Base-by-base conservation (phyloP, 1,140 invertebrate species). In the Tetragonula clypearis region DNA sequence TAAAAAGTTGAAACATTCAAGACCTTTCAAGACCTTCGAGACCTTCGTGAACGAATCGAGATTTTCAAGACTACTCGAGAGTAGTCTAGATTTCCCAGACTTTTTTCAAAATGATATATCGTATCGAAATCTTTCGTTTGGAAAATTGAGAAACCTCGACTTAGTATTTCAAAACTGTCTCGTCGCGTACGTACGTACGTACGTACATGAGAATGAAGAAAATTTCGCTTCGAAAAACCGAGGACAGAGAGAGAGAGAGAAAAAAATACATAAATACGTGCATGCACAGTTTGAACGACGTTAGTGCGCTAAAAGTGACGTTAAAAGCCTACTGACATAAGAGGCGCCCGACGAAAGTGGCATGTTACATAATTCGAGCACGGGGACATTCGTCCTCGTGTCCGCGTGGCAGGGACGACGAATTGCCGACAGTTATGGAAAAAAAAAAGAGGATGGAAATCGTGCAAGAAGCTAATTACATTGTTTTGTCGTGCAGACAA, bases 301-400 rank as follows among this genome's bases (percentile, higher is more conserved):
- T 82, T 65, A 56, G 74, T 49, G 11, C 56, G 66, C 35, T 21
- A 30, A 30, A 30, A 30, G 30, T 26, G 77, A 72, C 53, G 69
- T 65, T 71, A 79, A 53, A 75, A 56, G 66, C 74, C 30, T 58
- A 88, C 79, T 56, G 88, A 86, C 88, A 89, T 79, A 85, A 87
- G 89, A 81, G 86, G 62, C 83, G 90, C 91, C 91, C 92, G 82
- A 93, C 92, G 93, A 93, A 93, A 93, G 93, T 91, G 89, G 86
- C 83, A 79, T 83, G 90, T 94, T 94, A 93, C 88, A 84, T 93
- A 93, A 94, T 92, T 92, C 90, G 86, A 84, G 91, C 90, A 90
- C 90, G 91, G 90, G 90, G 90, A 91, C 90, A 90, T 91, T 92
- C 90, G 90, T 92, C 90, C 88, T 91, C 80, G 87, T 77, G 84